Evolutionary conservation across 1,140 invertebrate genomes (phyloP).

Genomic region (Apocrypta bakeri): DNA sequence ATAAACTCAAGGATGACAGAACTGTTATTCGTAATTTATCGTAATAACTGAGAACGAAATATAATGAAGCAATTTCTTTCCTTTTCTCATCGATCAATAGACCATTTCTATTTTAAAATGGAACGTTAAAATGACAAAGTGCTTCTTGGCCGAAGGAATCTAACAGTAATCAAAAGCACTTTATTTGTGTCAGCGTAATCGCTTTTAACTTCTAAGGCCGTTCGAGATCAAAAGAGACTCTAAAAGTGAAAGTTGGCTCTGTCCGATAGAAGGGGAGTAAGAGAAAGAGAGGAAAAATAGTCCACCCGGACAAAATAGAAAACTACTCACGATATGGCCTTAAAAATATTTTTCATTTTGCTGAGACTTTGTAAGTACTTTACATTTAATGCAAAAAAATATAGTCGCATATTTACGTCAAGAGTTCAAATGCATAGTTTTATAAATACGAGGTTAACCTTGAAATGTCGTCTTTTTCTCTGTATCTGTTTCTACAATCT

Average conservation of each 20-base stretch:
- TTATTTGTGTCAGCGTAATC: slow-evolving; percentile 40
- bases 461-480: background rate
- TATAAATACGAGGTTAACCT: slow-evolving; percentile 5
- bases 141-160: slow-evolving; percentile 33
- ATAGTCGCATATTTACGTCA: slow-evolving; percentile 22
- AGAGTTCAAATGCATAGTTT: slow-evolving; percentile 34
- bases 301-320: background rate
- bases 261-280: background rate
- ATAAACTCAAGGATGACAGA: slow-evolving; percentile 1
- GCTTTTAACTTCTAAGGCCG: slow-evolving; percentile 41
- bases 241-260: slow-evolving; percentile 45
- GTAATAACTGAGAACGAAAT: slow-evolving; percentile 30
- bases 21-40: background rate
- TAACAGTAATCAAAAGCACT: slow-evolving; percentile 40
- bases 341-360: slow-evolving; percentile 38
- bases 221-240: slow-evolving; percentile 46
- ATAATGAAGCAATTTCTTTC: slow-evolving; percentile 30
- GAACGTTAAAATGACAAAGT: slow-evolving; percentile 43
- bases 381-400: background rate
- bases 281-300: slow-evolving; percentile 33
- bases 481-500: slow-evolving; percentile 9
- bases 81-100: slow-evolving; percentile 33
- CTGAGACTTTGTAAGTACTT: background rate
- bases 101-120: slow-evolving; percentile 39
- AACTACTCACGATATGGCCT: slow-evolving; percentile 32